Base-by-base conservation (phyloP, 2,888 invertebrate species). In the Polydesmus complanatus region DNA sequence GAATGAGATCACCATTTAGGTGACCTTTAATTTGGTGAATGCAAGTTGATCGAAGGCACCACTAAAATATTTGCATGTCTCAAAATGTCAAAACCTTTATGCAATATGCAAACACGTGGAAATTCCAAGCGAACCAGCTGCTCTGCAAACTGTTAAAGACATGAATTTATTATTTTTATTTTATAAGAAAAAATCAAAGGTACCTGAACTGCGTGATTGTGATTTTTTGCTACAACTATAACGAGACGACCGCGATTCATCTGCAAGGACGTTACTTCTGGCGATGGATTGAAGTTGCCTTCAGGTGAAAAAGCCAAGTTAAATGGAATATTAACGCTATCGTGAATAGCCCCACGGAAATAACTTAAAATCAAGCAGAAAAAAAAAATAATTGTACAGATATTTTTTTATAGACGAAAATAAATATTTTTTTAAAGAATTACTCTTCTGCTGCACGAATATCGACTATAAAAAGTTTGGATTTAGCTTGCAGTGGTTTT, bases 281-380 rank as follows among this genome's bases (percentile, higher is more conserved):
- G 74, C 60, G 83, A 80, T 21, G 81, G 79, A 1, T 81, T 74
- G 14, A 88, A 83, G 2, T 87, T 75, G 18, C 83, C 81, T 65
- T 87, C 84, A 5, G 88, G 73, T 27, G 71, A 71, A 67, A 85
- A 83, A 0, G 91, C 84, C 21, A 85, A 83, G 54, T 85, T 84
- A 74, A 87, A 88, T 2, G 94, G 93, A 70, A 95, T 84, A 75
- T 92, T 94, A 58, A 93, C 81, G 72, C 92, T 91, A 56, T 83
- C 83, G 18, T 82, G 81, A 60, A 94, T 80, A 64, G 86, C 83
- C 60, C 86, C 86, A 67, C 88, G 82, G 63, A 84, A 83, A 72
- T 80, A 94, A 68, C 88, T 88, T 11, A 51, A 51, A 14, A 73
- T 72, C 3, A 70, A 66, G 8, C 68, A 68, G 55, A 68, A 70